Percentiles rank a stretch among this genome's conserved stretches.
phyloP scores from a whole-genome alignment of 1,140 invertebrate genomes.

The Andricus grossulariae region DNA sequence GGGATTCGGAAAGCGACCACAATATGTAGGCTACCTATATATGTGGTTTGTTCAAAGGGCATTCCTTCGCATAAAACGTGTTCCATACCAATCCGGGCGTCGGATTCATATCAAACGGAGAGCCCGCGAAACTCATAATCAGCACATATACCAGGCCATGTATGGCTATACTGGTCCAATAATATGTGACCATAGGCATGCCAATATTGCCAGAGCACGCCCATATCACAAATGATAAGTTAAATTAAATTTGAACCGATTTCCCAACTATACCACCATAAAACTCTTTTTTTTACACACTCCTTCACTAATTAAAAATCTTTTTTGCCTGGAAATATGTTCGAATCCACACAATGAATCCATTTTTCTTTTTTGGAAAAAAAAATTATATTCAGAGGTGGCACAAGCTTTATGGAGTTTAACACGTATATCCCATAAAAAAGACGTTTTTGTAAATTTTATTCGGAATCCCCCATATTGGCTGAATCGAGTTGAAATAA shows the following conservation, averaged over 20 bases:
- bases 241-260: slow-evolving; percentile 1
- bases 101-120: slow-evolving; percentile 57
- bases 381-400: too few relatives aligned
- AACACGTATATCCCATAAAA: too few relatives aligned
- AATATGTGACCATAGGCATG: slow-evolving; percentile 27
- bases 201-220: slow-evolving; percentile 12
- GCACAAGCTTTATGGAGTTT: too few relatives aligned
- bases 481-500: too few relatives aligned
- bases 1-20: slow-evolving; percentile 39
- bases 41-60: slow-evolving; percentile 56
- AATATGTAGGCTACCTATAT: slow-evolving; percentile 45
- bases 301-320: too few relatives aligned
- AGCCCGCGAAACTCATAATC: slow-evolving; percentile 30
- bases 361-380: too few relatives aligned
- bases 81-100: slow-evolving; percentile 38
- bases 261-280: neutral
- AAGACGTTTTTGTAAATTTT: too few relatives aligned
- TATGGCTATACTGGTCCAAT: slow-evolving; percentile 1
- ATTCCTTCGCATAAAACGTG: slow-evolving; percentile 57
- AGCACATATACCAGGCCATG: slow-evolving; percentile 8
- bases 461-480: too few relatives aligned
- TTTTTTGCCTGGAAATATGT: too few relatives aligned
- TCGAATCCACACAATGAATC: too few relatives aligned
- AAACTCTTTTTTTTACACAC: too few relatives aligned
- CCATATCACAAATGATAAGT: neutral